phyloP scores from a whole-genome alignment of 1,140 invertebrate species.

The Drosophila ohnishii region DNA sequence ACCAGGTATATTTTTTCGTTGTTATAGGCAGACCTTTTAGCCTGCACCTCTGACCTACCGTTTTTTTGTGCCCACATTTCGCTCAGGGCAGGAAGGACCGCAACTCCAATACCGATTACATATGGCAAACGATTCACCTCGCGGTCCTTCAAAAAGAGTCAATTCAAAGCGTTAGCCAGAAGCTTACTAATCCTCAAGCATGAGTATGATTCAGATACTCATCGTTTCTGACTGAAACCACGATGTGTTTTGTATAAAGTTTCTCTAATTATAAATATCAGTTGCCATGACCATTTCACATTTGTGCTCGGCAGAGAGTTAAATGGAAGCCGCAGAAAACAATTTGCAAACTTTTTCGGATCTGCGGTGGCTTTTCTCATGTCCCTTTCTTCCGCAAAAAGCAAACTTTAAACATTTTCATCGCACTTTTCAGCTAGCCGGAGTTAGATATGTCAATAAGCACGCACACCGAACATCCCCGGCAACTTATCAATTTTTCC shows the following conservation, averaged over 20 bases:
- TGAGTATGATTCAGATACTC: conserved; percentile 9
- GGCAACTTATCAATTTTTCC: conserved; percentile 68
- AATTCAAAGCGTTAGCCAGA: neutral
- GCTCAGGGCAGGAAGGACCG: no score
- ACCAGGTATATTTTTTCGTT: conserved; percentile 21
- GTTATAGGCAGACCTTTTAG: conserved; percentile 4
- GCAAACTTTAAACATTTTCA: conserved; percentile 54
- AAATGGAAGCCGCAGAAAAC: conserved; percentile 53
- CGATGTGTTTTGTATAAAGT: conserved; percentile 5
- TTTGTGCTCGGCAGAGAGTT: conserved; percentile 35
- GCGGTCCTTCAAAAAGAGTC: neutral
- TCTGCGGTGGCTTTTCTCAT: conserved; percentile 40
- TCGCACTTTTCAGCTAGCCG: conserved; percentile 43
- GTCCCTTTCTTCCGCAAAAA: conserved; percentile 16
- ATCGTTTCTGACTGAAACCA: conserved; percentile 12
- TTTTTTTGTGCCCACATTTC: conserved; percentile 4
- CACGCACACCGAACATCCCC: conserved; percentile 45
- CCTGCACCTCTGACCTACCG: neutral
- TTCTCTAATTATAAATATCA: conserved; percentile 50
- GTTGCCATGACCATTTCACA: conserved; percentile 41
- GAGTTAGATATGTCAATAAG: conserved; percentile 60
- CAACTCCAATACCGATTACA: conserved; percentile 9
- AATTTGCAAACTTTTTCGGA: conserved; percentile 54
- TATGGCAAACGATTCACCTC: conserved; percentile 22
- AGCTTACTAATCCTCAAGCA: neutral